phyloP scores from a whole-genome alignment of 2,888 invertebrate species.

The Nomada flava region DNA sequence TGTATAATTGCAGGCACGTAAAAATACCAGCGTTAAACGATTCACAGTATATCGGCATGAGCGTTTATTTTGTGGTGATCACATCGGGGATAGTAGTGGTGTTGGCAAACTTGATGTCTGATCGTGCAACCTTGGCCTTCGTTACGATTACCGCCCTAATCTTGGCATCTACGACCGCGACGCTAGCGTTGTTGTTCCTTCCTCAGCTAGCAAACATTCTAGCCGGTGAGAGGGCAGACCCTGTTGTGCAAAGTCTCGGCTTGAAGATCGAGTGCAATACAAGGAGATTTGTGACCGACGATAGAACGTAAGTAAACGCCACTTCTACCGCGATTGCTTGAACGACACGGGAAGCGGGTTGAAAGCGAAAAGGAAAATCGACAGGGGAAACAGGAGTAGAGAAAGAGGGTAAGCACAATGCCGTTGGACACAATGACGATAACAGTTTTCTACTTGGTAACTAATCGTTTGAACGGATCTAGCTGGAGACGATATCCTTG shows the following conservation, averaged over 20 bases:
- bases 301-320: slow-evolving; percentile 85
- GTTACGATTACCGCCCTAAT: slow-evolving; percentile 93
- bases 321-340: not conserved
- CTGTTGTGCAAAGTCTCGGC: slow-evolving; percentile 95
- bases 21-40: slow-evolving; percentile 97
- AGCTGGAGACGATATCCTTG: slow-evolving; percentile 34
- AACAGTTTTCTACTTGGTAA: slow-evolving; percentile 34
- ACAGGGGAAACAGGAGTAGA: not conserved
- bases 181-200: slow-evolving; percentile 93
- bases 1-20: slow-evolving; percentile 87
- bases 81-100: slow-evolving; percentile 95
- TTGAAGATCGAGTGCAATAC: slow-evolving; percentile 95
- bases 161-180: slow-evolving; percentile 93
- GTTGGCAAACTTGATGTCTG: slow-evolving; percentile 94
- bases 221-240: slow-evolving; percentile 89
- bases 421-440: slow-evolving; percentile 15
- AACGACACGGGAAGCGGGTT: not conserved
- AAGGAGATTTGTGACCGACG: slow-evolving; percentile 92
- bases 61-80: slow-evolving; percentile 96
- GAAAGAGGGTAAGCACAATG: slow-evolving; percentile 3
- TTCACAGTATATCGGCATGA: slow-evolving; percentile 96
- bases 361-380: not conserved
- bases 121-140: slow-evolving; percentile 92
- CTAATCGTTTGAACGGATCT: slow-evolving; percentile 54
- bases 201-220: slow-evolving; percentile 93